A percentile compares a stretch with the other conserved stretches of the same genome.
Evolutionary conservation across 2,888 invertebrate genomes (phyloP).

Genomic region (Euclidia mi): DNA sequence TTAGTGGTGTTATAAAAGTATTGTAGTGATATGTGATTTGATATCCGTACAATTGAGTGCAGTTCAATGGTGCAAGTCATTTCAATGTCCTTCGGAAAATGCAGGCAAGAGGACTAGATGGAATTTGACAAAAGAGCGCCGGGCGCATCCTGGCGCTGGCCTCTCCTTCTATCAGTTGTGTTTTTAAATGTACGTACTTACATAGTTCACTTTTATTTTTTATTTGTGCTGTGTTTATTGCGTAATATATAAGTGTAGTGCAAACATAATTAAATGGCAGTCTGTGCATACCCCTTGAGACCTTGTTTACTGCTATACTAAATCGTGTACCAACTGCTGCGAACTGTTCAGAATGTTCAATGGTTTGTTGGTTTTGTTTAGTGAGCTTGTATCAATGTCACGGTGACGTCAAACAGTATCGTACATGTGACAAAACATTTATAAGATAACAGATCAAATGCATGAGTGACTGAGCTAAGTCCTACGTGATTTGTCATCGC

Average conservation of each 20-base stretch:
- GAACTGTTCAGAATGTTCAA: not conserved
- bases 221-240: not conserved
- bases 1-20: slow-evolving; percentile 25
- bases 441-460: slow-evolving; percentile 25
- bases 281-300: too few relatives aligned
- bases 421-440: slow-evolving; percentile 32
- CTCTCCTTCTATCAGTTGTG: slow-evolving; percentile 77
- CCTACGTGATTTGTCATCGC: slow-evolving; percentile 41
- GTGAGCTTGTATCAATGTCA: slow-evolving; percentile 49
- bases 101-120: slow-evolving; percentile 74
- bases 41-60: slow-evolving; percentile 35
- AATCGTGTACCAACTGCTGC: too few relatives aligned
- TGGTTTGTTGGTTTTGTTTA: slow-evolving; percentile 7
- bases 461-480: slow-evolving; percentile 36
- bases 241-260: slow-evolving; percentile 4
- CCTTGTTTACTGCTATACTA: too few relatives aligned
- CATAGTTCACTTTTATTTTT: slow-evolving; percentile 2
- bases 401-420: slow-evolving; percentile 45
- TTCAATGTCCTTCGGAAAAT: slow-evolving; percentile 60
- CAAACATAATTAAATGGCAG: not conserved
- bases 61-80: slow-evolving; percentile 41
- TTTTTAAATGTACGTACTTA: slow-evolving; percentile 81
- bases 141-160: slow-evolving; percentile 81
- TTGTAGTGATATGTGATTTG: slow-evolving; percentile 40
- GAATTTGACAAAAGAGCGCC: slow-evolving; percentile 73